These are phyloP conservation scores for Hypanus sabinus DNA, from an alignment of 2,113 vertebrate species.

Conservation along the genomic window DNA sequence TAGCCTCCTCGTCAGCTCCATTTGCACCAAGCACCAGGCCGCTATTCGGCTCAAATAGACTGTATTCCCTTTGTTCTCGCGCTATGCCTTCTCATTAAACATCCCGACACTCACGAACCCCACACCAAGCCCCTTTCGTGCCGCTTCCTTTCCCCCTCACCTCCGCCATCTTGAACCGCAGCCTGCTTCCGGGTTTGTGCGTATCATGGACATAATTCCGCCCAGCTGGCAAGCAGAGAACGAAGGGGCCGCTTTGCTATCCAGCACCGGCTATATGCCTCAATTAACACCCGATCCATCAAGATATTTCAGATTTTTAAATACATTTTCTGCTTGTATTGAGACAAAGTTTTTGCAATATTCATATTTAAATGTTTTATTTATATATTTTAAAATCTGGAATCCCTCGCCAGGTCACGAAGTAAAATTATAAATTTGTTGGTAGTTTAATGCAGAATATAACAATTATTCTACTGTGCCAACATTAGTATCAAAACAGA, in stretches of 20 bases:
- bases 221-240: not conserved
- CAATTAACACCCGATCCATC: not conserved
- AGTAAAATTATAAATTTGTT: not conserved
- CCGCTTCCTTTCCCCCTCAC: not conserved
- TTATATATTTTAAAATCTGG: too few species aligned
- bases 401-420: not conserved
- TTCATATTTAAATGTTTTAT: not conserved
- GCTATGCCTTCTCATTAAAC: not conserved
- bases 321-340: not conserved
- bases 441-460: not conserved
- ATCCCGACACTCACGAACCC: not conserved
- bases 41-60: too few species aligned
- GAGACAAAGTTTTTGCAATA: not conserved
- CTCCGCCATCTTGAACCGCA: constrained; percentile 29
- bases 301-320: not conserved
- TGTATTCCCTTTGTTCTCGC: too few species aligned
- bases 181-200: not conserved
- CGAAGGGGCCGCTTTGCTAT: not conserved
- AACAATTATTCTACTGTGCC: not conserved
- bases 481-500: not conserved
- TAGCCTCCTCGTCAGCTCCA: too few species aligned
- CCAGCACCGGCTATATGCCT: not conserved
- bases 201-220: not conserved
- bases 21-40: too few species aligned
- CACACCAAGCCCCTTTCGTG: not conserved